Base-by-base conservation (phyloP, 2,888 invertebrate species). In the Pyrocoelia pectoralis region DNA sequence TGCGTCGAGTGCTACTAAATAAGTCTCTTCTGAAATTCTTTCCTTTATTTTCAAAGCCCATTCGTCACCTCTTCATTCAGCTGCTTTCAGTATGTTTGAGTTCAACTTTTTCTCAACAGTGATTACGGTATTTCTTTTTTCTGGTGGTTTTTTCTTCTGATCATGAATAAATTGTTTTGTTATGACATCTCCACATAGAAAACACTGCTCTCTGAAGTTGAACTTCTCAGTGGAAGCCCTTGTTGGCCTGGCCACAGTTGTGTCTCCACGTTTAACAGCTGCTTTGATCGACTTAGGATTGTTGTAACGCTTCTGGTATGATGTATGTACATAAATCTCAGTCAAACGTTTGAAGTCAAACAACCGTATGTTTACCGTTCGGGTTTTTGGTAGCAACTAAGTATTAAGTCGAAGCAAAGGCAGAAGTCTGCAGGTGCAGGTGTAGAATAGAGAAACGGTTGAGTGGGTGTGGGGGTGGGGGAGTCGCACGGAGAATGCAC, bases 101-200 rank as follows among this genome's bases (percentile, higher is more conserved):
- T 53, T 53, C 6, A 38, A 12, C 40, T 15, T 52, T 29, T 58
- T 58, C 17, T 52, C 53, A 4, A 49, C 59, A 52, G 59, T 59
- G 17, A 53, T 53, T 5, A 59, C 59, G 53, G 28, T 53, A 49
- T 53, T 59, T 46, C 28, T 41, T 57, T 57, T 57, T 51, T 51
- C 13, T 43, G 9, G 48, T 29, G 6, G n/a, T 6, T 24, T 48
- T 18, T 48, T 56, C 29, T 12, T 56, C 19, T 57, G 18, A 40
- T 14, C 51, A 59, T 5, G 10, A n/a, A n/a, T n/a, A n/a, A 59
- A 59, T 46, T 53, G 10, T 59, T 53, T 18, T 33, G 59, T 59
- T 59, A 59, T 53, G 1, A 14, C 17, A 13, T 59, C 52, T 59
- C 52, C 57, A 50, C 57, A 49, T 10, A 50, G 50, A 50, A 33